A percentile compares a stretch with the other conserved stretches of the same genome.
Conservation (phyloP, 2,797 vertebrate genomes). For the Anguilla marmorata region DNA sequence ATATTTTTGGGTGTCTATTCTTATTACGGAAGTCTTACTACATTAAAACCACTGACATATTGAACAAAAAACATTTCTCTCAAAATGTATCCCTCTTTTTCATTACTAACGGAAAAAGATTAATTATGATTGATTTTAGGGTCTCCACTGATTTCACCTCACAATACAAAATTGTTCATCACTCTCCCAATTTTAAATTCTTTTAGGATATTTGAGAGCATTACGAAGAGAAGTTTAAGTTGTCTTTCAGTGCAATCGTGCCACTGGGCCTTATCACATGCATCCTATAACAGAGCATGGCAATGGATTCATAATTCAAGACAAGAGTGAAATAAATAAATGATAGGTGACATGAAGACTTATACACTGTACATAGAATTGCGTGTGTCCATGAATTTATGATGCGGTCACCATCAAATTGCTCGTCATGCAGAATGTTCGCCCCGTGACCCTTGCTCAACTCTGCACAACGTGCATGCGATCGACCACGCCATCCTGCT, state of each 20-base stretch:
- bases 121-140: not conserved
- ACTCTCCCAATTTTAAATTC: not conserved
- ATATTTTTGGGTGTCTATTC: not conserved
- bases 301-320: slow-evolving; percentile 3
- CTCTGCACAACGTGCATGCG: not conserved
- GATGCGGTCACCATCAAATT: slow-evolving; percentile 22
- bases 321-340: slow-evolving; percentile 15
- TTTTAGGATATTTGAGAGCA: not conserved
- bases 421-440: slow-evolving; percentile 22
- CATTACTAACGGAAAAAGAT: not conserved
- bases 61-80: not conserved
- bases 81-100: not conserved
- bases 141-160: not conserved
- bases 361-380: slow-evolving; percentile 19
- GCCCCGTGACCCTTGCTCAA: not conserved
- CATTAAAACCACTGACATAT: not conserved
- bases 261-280: slow-evolving; percentile 6
- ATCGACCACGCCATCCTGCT: not conserved
- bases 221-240: not conserved
- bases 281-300: slow-evolving; percentile 18
- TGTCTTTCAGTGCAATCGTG: not conserved
- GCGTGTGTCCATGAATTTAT: slow-evolving; percentile 21
- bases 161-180: not conserved
- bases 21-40: not conserved
- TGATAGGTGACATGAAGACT: slow-evolving; percentile 20